A percentile compares a stretch with the other conserved stretches of the same genome.
Evolutionary conservation across 2,888 invertebrate genomes (phyloP).

Genomic region (Cataglyphis altisquamis): DNA sequence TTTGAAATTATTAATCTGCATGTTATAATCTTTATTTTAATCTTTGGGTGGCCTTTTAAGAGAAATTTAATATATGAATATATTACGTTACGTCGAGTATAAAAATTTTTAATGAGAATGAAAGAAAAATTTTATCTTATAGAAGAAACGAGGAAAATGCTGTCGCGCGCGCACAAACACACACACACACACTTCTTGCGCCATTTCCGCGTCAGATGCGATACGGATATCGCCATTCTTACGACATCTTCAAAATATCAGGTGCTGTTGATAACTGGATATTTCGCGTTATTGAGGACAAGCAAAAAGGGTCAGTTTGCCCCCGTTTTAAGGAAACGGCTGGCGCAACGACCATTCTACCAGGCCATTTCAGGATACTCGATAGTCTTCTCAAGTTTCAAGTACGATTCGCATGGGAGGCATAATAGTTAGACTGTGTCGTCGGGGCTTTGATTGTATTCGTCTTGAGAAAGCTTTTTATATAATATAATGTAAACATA

Average conservation of each 20-base stretch:
- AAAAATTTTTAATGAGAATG: background rate
- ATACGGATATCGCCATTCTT: constrained; percentile 24
- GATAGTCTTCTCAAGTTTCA: constrained; percentile 26
- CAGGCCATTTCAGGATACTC: background rate
- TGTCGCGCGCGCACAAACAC: background rate
- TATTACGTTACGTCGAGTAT: background rate
- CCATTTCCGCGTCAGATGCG: constrained; percentile 1
- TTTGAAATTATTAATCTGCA: background rate
- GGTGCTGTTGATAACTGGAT: constrained; percentile 34
- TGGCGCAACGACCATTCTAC: background rate
- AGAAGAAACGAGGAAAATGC: background rate
- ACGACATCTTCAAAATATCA: constrained; percentile 33
- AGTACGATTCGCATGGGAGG: background rate
- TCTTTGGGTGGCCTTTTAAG: background rate
- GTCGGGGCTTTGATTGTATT: background rate
- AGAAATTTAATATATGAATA: background rate
- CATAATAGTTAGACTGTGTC: background rate
- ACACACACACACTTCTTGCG: background rate
- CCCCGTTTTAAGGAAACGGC: constrained; percentile 16
- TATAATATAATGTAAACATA: background rate
- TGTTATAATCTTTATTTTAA: background rate
- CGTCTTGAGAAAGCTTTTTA: background rate
- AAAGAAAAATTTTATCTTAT: background rate
- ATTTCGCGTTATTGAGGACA: constrained; percentile 35
- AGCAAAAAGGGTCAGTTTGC: constrained; percentile 23